Percentiles rank a stretch among this genome's conserved stretches.
Evolutionary conservation across 2,888 invertebrate genomes (phyloP).

Genomic region (Mythimna pallens): DNA sequence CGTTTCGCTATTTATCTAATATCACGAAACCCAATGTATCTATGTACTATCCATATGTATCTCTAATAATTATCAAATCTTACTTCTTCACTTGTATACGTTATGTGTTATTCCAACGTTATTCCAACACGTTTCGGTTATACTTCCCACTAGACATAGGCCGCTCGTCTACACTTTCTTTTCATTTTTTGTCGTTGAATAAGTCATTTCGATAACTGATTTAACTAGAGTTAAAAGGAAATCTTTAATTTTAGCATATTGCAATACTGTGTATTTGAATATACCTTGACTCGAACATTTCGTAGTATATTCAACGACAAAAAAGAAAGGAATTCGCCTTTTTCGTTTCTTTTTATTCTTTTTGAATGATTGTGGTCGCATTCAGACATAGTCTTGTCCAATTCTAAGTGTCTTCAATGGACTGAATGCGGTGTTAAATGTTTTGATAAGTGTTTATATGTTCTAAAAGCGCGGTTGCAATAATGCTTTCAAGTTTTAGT

Average conservation of each 20-base stretch:
- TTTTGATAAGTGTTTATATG: slow-evolving; percentile 68
- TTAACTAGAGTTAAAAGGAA: not conserved
- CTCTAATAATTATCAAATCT: slow-evolving; percentile 66
- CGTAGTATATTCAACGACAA: slow-evolving; percentile 69
- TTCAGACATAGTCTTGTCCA: slow-evolving; percentile 81
- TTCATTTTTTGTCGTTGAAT: slow-evolving; percentile 76
- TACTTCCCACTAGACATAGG: slow-evolving; percentile 72
- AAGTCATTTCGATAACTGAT: not conserved
- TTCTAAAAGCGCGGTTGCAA: slow-evolving; percentile 81
- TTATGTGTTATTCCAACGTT: slow-evolving; percentile 57
- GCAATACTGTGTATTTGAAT: not conserved
- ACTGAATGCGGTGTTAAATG: slow-evolving; percentile 84
- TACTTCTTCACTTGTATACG: slow-evolving; percentile 75
- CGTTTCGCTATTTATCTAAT: slow-evolving; percentile 67
- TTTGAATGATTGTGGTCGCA: slow-evolving; percentile 85
- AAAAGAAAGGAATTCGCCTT: slow-evolving; percentile 78
- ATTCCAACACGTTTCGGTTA: slow-evolving; percentile 72
- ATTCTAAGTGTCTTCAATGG: slow-evolving; percentile 83
- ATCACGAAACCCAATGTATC: slow-evolving; percentile 63
- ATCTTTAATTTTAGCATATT: not conserved
- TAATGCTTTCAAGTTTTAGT: slow-evolving; percentile 39
- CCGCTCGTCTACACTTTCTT: slow-evolving; percentile 73
- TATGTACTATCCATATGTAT: slow-evolving; percentile 67
- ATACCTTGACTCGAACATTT: not conserved
- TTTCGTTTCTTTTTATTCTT: slow-evolving; percentile 79